phyloP scores from a whole-genome alignment of 2,797 vertebrate genomes.

The Sorex maritimensis region DNA sequence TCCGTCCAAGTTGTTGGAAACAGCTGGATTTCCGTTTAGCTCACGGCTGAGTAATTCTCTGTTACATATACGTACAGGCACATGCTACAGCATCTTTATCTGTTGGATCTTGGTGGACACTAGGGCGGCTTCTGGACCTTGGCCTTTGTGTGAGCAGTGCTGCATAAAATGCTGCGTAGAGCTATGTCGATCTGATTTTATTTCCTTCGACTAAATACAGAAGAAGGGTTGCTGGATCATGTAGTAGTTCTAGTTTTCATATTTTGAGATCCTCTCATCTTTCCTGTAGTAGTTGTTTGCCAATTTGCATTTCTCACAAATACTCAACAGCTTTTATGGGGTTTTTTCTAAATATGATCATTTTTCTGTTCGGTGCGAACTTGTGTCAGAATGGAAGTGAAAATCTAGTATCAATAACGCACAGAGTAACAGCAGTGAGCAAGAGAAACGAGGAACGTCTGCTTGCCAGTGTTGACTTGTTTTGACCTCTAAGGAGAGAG shows the following conservation, averaged over 20 bases:
- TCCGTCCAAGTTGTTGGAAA: background rate
- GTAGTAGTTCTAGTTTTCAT: background rate
- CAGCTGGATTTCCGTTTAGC: background rate
- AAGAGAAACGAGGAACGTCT: background rate
- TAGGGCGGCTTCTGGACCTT: background rate
- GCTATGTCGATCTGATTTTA: background rate
- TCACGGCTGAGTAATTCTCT: background rate
- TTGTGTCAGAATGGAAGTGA: conserved; percentile 22
- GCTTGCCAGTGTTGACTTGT: background rate
- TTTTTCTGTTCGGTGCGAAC: conserved; percentile 44
- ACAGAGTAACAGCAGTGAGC: background rate
- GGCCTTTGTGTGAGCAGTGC: background rate
- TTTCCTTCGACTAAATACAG: background rate
- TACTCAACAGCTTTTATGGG: background rate
- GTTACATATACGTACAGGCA: background rate
- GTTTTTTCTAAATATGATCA: background rate
- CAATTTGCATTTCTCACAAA: background rate
- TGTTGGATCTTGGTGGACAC: background rate
- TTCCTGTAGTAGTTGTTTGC: background rate
- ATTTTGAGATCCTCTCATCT: background rate
- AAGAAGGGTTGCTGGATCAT: background rate
- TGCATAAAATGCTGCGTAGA: background rate
- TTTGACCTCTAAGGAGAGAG: background rate
- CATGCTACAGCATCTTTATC: background rate
- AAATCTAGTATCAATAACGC: conserved; percentile 7